Conservation (phyloP, 2,797 vertebrate genomes). For the Sebastes ruberrimus region DNA sequence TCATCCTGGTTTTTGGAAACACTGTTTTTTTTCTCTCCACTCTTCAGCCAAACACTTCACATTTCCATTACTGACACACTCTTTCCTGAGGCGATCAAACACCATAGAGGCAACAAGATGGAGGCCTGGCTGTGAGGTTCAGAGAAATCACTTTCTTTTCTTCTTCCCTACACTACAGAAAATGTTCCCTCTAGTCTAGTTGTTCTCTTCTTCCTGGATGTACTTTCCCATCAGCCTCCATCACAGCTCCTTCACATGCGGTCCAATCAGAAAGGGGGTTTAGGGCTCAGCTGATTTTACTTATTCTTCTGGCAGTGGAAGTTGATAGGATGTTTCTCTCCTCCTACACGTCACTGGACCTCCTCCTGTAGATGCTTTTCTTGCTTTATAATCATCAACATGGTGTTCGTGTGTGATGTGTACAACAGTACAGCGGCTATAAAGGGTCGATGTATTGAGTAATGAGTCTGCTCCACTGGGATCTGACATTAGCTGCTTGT, state of each 20-base stretch:
- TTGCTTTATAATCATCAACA: background rate
- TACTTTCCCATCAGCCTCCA: background rate
- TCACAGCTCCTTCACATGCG: background rate
- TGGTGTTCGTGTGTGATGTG: background rate
- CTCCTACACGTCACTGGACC: too few species aligned
- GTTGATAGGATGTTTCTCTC: background rate
- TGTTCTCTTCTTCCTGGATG: background rate
- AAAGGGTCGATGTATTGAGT: background rate
- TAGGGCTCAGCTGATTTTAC: background rate
- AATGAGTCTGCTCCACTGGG: background rate
- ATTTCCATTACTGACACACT: slow-evolving; percentile 25
- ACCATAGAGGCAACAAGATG: slow-evolving; percentile 22
- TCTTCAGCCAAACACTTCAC: slow-evolving; percentile 12
- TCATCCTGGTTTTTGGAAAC: background rate
- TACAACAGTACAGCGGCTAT: background rate
- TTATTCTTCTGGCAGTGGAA: background rate
- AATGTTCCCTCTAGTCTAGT: background rate
- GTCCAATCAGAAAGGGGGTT: background rate
- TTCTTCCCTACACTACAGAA: background rate
- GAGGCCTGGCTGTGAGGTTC: background rate
- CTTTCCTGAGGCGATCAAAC: slow-evolving; percentile 24
- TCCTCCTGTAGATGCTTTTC: background rate
- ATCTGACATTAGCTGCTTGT: background rate
- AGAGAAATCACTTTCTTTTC: background rate
- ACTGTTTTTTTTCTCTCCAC: background rate